Conservation (phyloP, 2,797 vertebrate species). For the Diceros bicornis region DNA sequence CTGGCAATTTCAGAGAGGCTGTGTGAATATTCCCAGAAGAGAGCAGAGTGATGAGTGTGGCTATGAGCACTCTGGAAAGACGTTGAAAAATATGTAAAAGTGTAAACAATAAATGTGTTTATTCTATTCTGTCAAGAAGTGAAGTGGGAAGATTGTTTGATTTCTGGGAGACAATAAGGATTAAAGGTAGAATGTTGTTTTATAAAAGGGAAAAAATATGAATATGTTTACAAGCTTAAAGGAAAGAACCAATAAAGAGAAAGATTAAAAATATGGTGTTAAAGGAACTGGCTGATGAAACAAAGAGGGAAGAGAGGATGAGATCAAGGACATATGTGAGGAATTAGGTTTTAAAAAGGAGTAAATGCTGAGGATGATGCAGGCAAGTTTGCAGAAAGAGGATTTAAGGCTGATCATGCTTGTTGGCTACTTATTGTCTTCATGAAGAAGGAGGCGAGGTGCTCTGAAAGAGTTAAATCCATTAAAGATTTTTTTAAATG, state of each 20-base stretch:
- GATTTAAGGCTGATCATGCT: background rate
- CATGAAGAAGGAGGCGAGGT: background rate
- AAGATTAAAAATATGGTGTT: background rate
- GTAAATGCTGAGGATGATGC: background rate
- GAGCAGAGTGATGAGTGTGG: background rate
- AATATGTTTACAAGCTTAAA: background rate
- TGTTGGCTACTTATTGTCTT: background rate
- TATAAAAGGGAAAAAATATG: background rate
- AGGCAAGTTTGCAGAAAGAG: background rate
- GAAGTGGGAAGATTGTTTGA: background rate
- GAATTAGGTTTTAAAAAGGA: background rate
- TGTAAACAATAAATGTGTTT: background rate
- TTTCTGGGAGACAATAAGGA: constrained; percentile 10
- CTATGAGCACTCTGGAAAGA: background rate
- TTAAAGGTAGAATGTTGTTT: constrained; percentile 15
- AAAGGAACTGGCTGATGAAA: background rate
- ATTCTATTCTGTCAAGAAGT: constrained; percentile 14
- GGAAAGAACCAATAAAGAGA: background rate
- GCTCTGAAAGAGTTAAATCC: constrained; percentile 30
- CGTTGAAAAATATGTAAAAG: background rate
- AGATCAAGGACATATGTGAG: background rate
- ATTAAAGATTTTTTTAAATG: background rate
- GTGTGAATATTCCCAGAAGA: background rate
- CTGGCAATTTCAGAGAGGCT: background rate
- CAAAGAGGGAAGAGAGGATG: background rate